Conservation (phyloP, 2,888 invertebrate species). For the Drosophila neonasuta region DNA sequence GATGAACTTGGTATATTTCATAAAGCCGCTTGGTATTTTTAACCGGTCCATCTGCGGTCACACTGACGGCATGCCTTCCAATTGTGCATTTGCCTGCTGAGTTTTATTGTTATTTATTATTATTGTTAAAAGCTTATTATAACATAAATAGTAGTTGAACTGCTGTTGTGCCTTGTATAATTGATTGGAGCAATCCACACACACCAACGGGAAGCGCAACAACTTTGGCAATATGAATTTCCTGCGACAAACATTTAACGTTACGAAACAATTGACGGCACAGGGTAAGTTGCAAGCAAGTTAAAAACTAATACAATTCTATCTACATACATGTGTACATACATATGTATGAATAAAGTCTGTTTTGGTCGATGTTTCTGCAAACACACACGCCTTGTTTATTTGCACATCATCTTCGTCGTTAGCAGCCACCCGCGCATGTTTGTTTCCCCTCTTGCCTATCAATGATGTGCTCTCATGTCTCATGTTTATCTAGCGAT, state of each 20-base stretch:
- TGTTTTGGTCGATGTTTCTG: too few relatives aligned
- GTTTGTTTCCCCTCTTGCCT: slow-evolving; percentile 6
- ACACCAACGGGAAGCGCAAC: neutral
- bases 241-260: slow-evolving; percentile 78
- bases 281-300: slow-evolving; percentile 65
- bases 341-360: too few relatives aligned
- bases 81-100: slow-evolving; percentile 12
- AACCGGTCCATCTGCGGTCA: neutral
- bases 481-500: slow-evolving; percentile 44
- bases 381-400: neutral
- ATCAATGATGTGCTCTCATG: slow-evolving; percentile 40
- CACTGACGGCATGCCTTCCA: slow-evolving; percentile 19
- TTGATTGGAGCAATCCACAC: neutral
- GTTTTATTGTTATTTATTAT: slow-evolving; percentile 20
- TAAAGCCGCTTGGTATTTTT: neutral
- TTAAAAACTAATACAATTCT: neutral
- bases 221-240: slow-evolving; percentile 78
- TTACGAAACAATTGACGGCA: slow-evolving; percentile 80
- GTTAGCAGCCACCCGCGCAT: slow-evolving; percentile 6
- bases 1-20: neutral
- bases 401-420: slow-evolving; percentile 7
- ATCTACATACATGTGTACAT: too few relatives aligned
- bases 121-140: slow-evolving; percentile 3
- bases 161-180: neutral
- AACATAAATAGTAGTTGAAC: slow-evolving; percentile 17